Evolutionary conservation across 2,113 vertebrate species (phyloP).

Genomic region (Origma solitaria): DNA sequence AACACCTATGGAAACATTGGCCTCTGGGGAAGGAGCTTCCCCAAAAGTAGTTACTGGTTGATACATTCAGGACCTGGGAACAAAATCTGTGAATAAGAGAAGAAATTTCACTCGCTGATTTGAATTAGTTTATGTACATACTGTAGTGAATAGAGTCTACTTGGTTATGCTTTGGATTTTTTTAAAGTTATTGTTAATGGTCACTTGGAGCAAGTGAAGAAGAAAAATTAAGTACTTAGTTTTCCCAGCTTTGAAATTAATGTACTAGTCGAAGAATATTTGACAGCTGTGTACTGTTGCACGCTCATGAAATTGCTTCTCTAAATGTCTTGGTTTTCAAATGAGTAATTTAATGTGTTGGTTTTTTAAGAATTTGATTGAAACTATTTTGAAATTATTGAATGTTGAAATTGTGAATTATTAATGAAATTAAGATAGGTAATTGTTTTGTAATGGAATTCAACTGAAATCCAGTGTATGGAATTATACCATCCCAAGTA

Average conservation of each 20-base stretch:
- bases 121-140: not conserved
- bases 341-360: constrained; percentile 34
- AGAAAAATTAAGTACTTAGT: not conserved
- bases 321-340: constrained; percentile 49
- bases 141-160: not conserved
- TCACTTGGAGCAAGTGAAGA: not conserved
- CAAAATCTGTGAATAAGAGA: not conserved
- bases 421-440: constrained; percentile 34
- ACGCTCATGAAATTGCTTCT: constrained; percentile 58
- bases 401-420: constrained; percentile 64
- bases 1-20: not conserved
- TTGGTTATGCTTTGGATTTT: not conserved
- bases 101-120: not conserved
- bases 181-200: not conserved
- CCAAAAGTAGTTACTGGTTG: not conserved
- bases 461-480: constrained; percentile 55
- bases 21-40: not conserved
- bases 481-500: constrained; percentile 39
- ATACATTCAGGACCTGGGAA: not conserved
- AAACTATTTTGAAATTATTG: constrained; percentile 23
- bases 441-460: constrained; percentile 54
- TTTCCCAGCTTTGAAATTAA: not conserved
- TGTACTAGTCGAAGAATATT: constrained; percentile 13
- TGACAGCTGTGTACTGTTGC: constrained; percentile 63
- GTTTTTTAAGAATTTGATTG: constrained; percentile 5